Base-by-base conservation (phyloP, 2,888 invertebrate species). In the Petrolisthes cinctipes region DNA sequence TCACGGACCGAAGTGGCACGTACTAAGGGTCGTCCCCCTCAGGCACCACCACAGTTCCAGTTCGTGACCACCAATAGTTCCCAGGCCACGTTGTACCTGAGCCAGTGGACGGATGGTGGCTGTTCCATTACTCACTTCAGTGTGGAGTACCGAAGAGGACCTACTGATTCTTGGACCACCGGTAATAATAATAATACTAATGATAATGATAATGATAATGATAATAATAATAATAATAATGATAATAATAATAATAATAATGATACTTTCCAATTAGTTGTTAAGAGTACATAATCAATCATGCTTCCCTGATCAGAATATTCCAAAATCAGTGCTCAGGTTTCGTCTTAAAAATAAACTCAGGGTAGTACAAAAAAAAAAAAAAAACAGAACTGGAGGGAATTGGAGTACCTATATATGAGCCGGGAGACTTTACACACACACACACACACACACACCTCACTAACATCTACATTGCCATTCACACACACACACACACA, bases 41-140 rank as follows among this genome's bases (percentile, higher is more conserved):
- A 90, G 68, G 86, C 90, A 0, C 90, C 90, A 6, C 89, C 90
- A 23, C 89, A 86, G 85, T 90, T 90, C 83, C 90, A 90, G 85
- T 90, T 90, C 68, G 86, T 90, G 57, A 90, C 90, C 9, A 90
- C 82, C 71, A 90, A 90, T 85, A 90, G 90, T 78, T 82, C 86
- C 75, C 86, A 86, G 76, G 80, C 83, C 6, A 75, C 83, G 17
- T 20, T 87, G 53, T 71, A 56, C 71, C 79, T 87, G 6, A 83
- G 79, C 20, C 80, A 81, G 23, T 87, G 87, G 87, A 79, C 56
- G 5, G 87, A 87, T 54, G 83, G 83, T 11, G 87, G 87, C 23
- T 87, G 87, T 53, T 68, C 79, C 56, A 87, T 87, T 54, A 83
- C 87, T 17, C 83, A 83, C 80, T 86, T 37, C 83, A 83, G 87